phyloP scores from a whole-genome alignment of 2,888 invertebrate genomes.

The Arge pagana region DNA sequence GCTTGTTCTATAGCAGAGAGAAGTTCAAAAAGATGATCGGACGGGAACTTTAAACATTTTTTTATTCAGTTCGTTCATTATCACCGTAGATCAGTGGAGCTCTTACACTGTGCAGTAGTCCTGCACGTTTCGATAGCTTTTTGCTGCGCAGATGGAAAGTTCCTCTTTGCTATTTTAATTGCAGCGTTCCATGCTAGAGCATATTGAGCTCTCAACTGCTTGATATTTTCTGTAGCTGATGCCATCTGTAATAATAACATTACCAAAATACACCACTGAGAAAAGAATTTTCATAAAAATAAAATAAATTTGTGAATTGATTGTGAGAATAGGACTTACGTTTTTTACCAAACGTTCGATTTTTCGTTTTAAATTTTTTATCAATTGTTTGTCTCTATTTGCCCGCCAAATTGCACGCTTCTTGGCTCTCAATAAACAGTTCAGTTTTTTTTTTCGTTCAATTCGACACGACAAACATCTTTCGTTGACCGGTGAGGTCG shows the following conservation, averaged over 20 bases:
- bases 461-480: background rate
- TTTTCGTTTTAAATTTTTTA: background rate
- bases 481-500: background rate
- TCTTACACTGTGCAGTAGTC: background rate
- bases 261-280: background rate
- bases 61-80: too few species aligned
- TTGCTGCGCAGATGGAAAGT: background rate
- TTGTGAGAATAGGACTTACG: background rate
- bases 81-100: background rate
- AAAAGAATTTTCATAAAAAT: background rate
- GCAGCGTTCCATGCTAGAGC: background rate
- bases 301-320: background rate
- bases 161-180: background rate
- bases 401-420: background rate
- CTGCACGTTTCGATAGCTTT: background rate
- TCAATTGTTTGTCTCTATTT: background rate
- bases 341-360: constrained; percentile 1
- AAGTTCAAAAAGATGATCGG: too few species aligned
- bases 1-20: too few species aligned
- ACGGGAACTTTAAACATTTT: too few species aligned
- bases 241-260: background rate
- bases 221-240: constrained; percentile 1
- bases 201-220: background rate
- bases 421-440: background rate
- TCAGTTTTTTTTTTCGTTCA: background rate